Evolutionary conservation across 2,113 vertebrate genomes (phyloP).

Genomic region (Nannobrachium achirus): DNA sequence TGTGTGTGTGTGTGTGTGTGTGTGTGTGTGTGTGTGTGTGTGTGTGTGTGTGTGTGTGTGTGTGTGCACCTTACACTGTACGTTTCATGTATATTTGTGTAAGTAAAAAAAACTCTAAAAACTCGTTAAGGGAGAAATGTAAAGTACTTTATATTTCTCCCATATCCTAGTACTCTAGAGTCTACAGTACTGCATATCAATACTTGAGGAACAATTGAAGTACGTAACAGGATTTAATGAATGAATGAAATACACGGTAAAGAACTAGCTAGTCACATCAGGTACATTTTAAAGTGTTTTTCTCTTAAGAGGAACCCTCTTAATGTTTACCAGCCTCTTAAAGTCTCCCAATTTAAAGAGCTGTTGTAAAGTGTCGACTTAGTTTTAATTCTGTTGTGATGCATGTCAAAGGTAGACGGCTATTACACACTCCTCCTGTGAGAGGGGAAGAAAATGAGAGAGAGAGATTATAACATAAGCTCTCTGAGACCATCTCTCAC

Average conservation of each 20-base stretch:
- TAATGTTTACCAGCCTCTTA: slow-evolving; percentile 17
- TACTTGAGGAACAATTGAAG: neutral
- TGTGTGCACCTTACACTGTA: too few species aligned
- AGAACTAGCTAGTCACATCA: too few species aligned
- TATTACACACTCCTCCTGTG: slow-evolving; percentile 56
- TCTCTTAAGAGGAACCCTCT: neutral
- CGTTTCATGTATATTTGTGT: neutral
- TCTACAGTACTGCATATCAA: neutral
- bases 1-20: too few species aligned
- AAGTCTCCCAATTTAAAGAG: slow-evolving; percentile 27
- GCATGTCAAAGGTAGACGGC: slow-evolving; percentile 43
- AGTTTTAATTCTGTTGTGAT: slow-evolving; percentile 60
- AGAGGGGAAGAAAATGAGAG: slow-evolving; percentile 36
- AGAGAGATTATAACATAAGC: slow-evolving; percentile 70
- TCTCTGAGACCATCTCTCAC: slow-evolving; percentile 63
- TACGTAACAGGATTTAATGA: too few species aligned
- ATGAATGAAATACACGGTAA: too few species aligned
- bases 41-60: neutral
- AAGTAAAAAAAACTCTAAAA: neutral
- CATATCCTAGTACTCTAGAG: too few species aligned
- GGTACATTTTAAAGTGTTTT: too few species aligned
- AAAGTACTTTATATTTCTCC: too few species aligned
- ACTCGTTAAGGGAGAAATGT: too few species aligned
- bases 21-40: neutral
- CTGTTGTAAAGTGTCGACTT: slow-evolving; percentile 40